Evolutionary conservation across 2,888 invertebrate genomes (phyloP).

Genomic region (Unio delphinus): DNA sequence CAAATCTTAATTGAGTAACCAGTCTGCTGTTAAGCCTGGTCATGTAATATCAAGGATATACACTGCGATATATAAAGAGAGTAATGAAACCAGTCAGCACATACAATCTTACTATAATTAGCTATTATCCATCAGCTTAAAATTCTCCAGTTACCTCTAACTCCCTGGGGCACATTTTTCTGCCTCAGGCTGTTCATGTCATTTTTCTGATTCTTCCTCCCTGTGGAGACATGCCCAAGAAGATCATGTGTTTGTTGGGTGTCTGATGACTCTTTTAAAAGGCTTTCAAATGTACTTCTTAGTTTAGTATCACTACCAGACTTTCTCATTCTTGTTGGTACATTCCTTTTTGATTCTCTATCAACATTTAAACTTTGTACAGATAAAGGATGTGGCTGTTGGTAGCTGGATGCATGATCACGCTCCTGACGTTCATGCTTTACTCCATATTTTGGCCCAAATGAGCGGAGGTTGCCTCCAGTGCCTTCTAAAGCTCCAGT

Average conservation of each 20-base stretch:
- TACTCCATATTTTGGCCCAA: conserved; percentile 23
- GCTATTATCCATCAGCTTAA: no score
- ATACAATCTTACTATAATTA: no score
- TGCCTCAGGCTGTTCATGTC: not conserved
- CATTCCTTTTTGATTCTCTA: conserved; percentile 8
- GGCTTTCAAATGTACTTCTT: conserved; percentile 26
- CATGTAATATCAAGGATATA: no score
- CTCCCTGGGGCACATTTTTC: no score
- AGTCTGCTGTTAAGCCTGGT: no score
- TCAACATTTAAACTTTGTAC: not conserved
- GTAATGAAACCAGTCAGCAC: no score
- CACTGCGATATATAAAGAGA: no score
- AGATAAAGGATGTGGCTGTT: conserved; percentile 3
- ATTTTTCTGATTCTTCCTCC: conserved; percentile 6
- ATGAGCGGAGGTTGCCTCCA: conserved; percentile 12
- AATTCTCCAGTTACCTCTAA: no score
- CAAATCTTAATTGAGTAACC: no score
- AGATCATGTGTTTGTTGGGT: conserved; percentile 20
- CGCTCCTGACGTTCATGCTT: conserved; percentile 4
- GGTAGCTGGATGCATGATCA: conserved; percentile 24
- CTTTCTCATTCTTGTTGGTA: conserved; percentile 8
- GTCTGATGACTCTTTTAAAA: conserved; percentile 22
- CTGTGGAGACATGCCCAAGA: conserved; percentile 16
- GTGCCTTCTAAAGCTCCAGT: not conserved
- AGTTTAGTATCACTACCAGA: conserved; percentile 21